phyloP scores from a whole-genome alignment of 2,797 vertebrate species.

The Crocodylus rhombifer region DNA sequence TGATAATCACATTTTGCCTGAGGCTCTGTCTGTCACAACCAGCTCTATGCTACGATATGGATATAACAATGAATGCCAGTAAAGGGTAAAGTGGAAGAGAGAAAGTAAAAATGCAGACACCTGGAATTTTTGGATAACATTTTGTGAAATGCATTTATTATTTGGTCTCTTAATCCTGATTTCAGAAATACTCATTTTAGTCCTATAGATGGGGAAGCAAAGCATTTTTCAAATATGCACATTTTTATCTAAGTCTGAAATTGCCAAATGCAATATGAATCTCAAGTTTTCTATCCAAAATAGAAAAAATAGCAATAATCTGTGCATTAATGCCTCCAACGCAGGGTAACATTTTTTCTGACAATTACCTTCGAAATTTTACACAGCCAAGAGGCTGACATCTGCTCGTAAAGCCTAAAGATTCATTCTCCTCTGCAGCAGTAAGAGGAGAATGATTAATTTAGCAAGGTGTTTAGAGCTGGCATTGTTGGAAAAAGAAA shows the following conservation, averaged over 20 bases:
- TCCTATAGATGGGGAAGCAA: background rate
- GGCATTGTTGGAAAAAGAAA: background rate
- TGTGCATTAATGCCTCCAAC: background rate
- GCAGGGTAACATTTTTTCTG: background rate
- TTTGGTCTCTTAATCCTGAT: background rate
- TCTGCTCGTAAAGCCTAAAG: background rate
- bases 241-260: background rate
- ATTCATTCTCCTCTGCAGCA: background rate
- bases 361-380: background rate
- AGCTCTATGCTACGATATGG: no score
- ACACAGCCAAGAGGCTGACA: background rate
- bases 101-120: background rate
- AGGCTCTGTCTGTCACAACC: no score
- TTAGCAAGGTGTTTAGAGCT: background rate
- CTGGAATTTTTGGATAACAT: background rate
- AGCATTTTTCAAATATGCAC: background rate
- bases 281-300: background rate
- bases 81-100: background rate
- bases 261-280: background rate
- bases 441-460: background rate
- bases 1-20: no score
- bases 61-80: no score
- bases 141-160: background rate
- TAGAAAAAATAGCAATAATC: background rate
- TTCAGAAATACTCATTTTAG: background rate